Conservation (phyloP, 2,888 invertebrate genomes). For the Camponotus fellah region DNA sequence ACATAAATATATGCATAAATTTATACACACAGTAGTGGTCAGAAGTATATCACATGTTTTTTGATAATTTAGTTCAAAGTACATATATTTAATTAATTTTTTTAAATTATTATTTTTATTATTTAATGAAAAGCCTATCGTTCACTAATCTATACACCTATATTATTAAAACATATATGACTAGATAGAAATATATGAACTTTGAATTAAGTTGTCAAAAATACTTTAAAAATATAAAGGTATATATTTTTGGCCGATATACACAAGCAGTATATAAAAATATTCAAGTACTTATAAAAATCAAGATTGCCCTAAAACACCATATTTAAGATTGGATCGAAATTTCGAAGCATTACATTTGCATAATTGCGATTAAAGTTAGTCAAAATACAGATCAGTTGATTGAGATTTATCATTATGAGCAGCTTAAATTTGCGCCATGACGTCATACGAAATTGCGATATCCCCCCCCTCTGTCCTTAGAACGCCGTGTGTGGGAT, state of each 20-base stretch:
- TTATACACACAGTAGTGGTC: no score
- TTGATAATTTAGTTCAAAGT: no score
- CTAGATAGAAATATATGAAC: no score
- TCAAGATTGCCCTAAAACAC: background rate
- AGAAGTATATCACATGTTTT: no score
- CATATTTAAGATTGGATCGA: background rate
- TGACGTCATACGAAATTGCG: conserved; percentile 17
- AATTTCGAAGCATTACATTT: background rate
- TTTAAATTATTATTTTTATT: no score
- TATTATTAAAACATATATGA: no score
- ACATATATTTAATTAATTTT: no score
- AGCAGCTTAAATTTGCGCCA: background rate
- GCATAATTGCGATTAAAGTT: background rate
- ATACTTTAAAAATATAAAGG: no score
- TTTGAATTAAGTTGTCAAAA: no score
- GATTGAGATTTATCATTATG: conserved; percentile 12
- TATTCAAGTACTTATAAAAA: background rate
- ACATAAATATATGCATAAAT: no score
- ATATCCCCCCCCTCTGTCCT: conserved; percentile 2
- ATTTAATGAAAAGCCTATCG: no score
- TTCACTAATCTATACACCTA: no score
- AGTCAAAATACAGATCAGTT: background rate
- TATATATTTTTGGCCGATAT: background rate
- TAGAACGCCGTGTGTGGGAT: conserved; percentile 10
- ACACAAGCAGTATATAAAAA: background rate